A percentile compares a stretch with the other conserved stretches of the same genome.
phyloP scores from a whole-genome alignment of 1,140 invertebrate species.

The Samia ricini region DNA sequence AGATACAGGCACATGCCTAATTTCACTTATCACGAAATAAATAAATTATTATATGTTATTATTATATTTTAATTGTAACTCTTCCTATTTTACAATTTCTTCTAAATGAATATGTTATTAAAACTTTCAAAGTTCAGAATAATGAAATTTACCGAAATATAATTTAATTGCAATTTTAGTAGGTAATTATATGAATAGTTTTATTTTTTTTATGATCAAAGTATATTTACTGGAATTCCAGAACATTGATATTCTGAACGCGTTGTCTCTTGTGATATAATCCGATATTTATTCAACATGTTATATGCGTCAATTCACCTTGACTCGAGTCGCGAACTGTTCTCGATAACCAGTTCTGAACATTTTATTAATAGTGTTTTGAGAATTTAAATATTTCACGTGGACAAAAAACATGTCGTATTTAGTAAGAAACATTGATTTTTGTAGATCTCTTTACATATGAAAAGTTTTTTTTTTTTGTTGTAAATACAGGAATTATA shows the following conservation, averaged over 20 bases:
- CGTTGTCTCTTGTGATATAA: background rate
- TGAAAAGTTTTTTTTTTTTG: too few relatives aligned
- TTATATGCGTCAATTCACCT: constrained; percentile 1
- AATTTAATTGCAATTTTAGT: too few relatives aligned
- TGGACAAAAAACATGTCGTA: background rate
- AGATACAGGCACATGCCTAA: too few relatives aligned
- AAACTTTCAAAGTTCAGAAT: too few relatives aligned
- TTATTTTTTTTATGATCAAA: background rate
- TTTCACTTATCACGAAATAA: too few relatives aligned
- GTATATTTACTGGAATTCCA: background rate
- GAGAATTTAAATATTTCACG: background rate
- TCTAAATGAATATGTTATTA: too few relatives aligned
- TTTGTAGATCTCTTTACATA: background rate
- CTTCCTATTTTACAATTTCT: too few relatives aligned
- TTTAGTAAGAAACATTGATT: background rate
- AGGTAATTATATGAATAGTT: background rate
- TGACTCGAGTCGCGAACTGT: background rate
- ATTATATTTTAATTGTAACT: too few relatives aligned
- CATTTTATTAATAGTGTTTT: background rate
- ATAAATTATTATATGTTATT: too few relatives aligned
- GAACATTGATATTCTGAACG: background rate
- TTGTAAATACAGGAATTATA: too few relatives aligned
- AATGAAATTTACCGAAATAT: too few relatives aligned
- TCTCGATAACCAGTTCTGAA: background rate
- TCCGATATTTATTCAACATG: background rate